A percentile compares a stretch with the other conserved stretches of the same genome.
phyloP scores from a whole-genome alignment of 2,797 vertebrate species.

The Fistularia commersonii region DNA sequence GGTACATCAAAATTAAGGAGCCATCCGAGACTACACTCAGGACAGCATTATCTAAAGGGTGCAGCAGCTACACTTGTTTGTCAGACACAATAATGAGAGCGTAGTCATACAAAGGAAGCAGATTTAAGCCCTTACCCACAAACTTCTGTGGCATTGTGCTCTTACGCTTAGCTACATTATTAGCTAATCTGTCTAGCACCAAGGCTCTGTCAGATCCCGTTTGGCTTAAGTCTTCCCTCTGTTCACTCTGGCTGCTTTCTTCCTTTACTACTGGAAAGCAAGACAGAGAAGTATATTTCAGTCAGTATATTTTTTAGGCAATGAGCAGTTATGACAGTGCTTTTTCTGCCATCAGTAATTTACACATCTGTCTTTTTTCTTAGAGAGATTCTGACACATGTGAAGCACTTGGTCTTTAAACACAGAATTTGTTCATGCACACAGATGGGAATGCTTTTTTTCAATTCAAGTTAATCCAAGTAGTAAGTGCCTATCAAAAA shows the following conservation, averaged over 20 bases:
- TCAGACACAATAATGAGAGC: conserved; percentile 24
- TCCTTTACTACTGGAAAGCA: conserved; percentile 96
- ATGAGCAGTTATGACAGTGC: conserved; percentile 13
- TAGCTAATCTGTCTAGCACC: conserved; percentile 99
- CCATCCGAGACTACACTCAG: no score
- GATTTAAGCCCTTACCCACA: conserved; percentile 97
- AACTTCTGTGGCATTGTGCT: conserved; percentile 99
- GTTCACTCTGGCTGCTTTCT: conserved; percentile 95
- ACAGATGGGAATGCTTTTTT: neutral
- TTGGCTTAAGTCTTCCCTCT: conserved; percentile 98
- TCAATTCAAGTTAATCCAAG: no score
- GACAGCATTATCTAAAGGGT: no score
- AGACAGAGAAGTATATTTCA: conserved; percentile 80
- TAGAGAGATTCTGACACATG: conserved; percentile 36
- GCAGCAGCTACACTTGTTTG: neutral
- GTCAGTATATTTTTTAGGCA: conserved; percentile 56
- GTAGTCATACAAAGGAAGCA: conserved; percentile 78
- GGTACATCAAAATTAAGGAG: no score
- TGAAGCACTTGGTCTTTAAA: conserved; percentile 43
- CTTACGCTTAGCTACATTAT: conserved; percentile 99
- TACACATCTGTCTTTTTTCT: conserved; percentile 1
- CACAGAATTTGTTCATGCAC: conserved; percentile 11
- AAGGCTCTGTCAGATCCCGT: conserved; percentile 93
- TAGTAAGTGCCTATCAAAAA: no score
- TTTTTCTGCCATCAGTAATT: neutral